Evolutionary conservation across 2,888 invertebrate genomes (phyloP).

Genomic region (Ophioninae sp.): DNA sequence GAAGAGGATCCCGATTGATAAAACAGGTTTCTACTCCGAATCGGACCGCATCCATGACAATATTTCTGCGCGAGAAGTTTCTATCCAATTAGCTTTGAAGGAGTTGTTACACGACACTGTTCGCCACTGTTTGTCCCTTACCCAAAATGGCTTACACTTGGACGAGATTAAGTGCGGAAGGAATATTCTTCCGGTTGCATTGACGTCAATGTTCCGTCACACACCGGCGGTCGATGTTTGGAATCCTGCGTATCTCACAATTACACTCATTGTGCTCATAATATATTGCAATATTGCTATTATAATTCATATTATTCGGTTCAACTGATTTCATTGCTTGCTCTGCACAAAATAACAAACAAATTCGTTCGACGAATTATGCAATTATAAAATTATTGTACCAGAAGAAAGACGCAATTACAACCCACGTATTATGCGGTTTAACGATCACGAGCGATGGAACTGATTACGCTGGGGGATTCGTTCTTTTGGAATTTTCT

Average conservation of each 20-base stretch:
- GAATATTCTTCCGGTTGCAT: neutral
- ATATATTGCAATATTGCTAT: neutral
- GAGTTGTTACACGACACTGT: too few species aligned
- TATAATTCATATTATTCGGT: neutral
- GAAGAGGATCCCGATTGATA: too few species aligned
- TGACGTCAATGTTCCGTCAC: neutral
- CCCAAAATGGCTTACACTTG: neutral
- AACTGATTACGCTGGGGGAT: neutral
- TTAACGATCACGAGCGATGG: neutral
- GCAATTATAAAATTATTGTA: neutral
- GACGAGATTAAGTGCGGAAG: conserved; percentile 19
- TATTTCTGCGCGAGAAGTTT: too few species aligned
- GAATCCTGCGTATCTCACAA: neutral
- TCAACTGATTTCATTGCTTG: neutral
- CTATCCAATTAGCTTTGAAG: too few species aligned
- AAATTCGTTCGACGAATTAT: neutral
- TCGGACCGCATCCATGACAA: too few species aligned
- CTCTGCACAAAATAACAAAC: neutral
- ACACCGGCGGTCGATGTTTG: neutral
- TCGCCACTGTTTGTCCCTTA: neutral
- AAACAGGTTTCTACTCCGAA: too few species aligned
- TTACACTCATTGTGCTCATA: neutral
- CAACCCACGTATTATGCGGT: neutral
- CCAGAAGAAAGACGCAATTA: neutral
- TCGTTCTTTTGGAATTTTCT: neutral